Conservation (phyloP, 2,797 vertebrate genomes). For the Malurus splendens region DNA sequence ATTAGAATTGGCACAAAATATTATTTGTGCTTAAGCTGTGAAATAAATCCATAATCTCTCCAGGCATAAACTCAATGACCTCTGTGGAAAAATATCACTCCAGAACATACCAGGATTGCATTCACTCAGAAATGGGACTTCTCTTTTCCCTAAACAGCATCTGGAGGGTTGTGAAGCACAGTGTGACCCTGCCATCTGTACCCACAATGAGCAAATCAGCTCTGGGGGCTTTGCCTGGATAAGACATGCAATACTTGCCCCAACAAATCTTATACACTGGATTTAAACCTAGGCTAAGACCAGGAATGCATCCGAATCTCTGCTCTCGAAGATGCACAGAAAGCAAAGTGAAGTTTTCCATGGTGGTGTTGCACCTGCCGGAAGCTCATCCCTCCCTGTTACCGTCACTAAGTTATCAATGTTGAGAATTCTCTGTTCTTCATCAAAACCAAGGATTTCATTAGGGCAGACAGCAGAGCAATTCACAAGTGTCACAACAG, state of each 20-base stretch:
- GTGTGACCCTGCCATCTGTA: fast-evolving
- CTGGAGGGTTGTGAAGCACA: neutral
- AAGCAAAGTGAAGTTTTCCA: neutral
- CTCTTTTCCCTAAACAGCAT: neutral
- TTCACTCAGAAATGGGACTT: fast-evolving
- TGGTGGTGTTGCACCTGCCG: neutral
- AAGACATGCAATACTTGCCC: fast-evolving
- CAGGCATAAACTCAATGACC: neutral
- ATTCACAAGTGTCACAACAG: neutral
- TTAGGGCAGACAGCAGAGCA: neutral
- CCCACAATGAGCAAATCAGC: neutral
- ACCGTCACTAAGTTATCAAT: neutral
- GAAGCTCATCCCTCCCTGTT: neutral
- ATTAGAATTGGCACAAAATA: neutral
- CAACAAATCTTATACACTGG: fast-evolving
- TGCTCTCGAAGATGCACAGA: neutral
- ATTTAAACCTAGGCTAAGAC: neutral
- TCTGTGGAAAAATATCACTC: neutral
- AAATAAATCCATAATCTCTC: neutral
- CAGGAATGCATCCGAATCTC: neutral
- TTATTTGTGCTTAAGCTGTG: neutral
- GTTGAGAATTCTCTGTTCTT: neutral
- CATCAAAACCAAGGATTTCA: neutral
- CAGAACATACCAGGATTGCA: neutral
- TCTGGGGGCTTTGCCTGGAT: neutral